Evolutionary conservation across 2,888 invertebrate genomes (phyloP), one percentile per base, ranked within the genome.

Genomic region (Sycophila texana): DNA sequence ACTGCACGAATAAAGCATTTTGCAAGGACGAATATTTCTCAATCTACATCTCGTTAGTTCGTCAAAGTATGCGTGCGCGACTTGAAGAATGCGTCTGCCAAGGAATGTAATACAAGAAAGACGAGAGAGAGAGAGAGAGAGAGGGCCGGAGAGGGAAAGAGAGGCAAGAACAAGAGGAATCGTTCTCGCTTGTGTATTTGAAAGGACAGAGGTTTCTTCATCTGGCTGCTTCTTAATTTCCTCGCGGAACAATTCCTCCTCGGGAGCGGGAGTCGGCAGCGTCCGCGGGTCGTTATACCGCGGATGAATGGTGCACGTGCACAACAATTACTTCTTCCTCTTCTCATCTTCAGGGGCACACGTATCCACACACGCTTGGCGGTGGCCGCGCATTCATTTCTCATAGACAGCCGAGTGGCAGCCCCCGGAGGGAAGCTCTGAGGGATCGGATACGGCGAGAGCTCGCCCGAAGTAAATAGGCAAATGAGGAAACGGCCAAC

Each of bases 251-350:
- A 78, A 81, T 81, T 71, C 74, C 26, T 80, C 66, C 26, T 22
- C n/a, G 22, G 66, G 60, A n/a, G 47, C 47, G 47, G 65, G 18
- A 53, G n/a, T 12, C n/a, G 13, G 74, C 47, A 49, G 22, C 1
- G 20, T 63, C 61, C 65, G 73, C 61, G 63, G 77, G 77, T 80
- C 77, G 74, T 80, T 80, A 80, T 68, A 47, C 26, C 70, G 81
- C 71, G 74, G 71, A 81, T 75, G 81, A 78, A 81, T 81, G 63
- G 74, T 53, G 81, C 80, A 77, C 74, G 80, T 75, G 76, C 74
- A 66, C 80, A 77, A 74, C 77, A 81, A 77, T 78, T 81, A 78
- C 75, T 61, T 70, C 70, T 81, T 79, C 76, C 72, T 73, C 65
- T 70, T 73, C 67, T 77, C 74, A 65, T 71, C 71, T 75, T 63